Base-by-base conservation (phyloP, 2,797 vertebrate genomes). In the Thunnus albacares region DNA sequence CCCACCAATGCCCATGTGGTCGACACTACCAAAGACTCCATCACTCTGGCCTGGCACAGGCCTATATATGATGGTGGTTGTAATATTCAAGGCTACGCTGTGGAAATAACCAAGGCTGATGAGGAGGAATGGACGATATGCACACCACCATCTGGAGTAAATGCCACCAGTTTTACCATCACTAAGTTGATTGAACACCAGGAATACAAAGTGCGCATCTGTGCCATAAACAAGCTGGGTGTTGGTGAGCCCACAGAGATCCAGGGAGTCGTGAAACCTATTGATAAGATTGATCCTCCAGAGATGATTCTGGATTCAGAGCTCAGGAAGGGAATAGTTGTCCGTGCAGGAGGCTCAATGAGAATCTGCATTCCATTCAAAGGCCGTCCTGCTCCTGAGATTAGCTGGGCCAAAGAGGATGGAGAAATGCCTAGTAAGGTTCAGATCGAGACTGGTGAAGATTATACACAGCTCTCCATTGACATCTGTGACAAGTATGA, bases 51-150 rank as follows among this genome's bases (percentile, higher is more conserved):
- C 71, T 99, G 98, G 98, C 96, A 97, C 62, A 97, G 97, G 76
- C 98, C 98, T 71, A 98, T 99, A 92, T 99, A 99, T 88, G 98
- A 99, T 83, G 98, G 98, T 83, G 98, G 98, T 67, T 97, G 96
- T 95, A 96, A 97, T 58, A 97, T 99, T 80, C 96, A 98, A 87
- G 98, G 98, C 79, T 99, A 99, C 3, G 83, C 97, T 82, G 95
- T 99, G 70, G 98, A 99, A 95, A 96, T 98, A 60, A 98, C 97
- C 88, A 98, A 98, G 94, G 97, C 96, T 77, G 98, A 99, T 78
- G 98, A 99, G 91, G 98, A 99, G 86, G 98, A 99, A 86, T 99
- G 98, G 98, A 94, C 92, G 0, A 95, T 98, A 84, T 97, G 96
- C 90, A 99, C 97, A 67, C 97, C 98, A 90, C 96, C 97, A 57